These are phyloP conservation scores for Hippocampus zosterae DNA, from an alignment of 2,113 vertebrate genomes.

Conservation along the genomic window DNA sequence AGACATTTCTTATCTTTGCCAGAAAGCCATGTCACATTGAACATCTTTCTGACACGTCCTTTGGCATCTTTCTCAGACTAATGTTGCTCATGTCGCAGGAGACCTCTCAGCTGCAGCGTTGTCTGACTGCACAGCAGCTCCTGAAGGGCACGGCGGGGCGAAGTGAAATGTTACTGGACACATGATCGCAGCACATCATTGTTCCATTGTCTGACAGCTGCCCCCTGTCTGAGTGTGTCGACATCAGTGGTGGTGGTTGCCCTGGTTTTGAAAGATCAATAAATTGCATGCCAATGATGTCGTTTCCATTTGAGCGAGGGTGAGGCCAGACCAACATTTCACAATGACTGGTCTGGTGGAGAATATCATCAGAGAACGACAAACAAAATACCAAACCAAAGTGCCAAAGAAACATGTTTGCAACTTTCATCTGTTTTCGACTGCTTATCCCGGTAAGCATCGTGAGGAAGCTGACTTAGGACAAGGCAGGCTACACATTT, in stretches of 20 bases:
- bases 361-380: not conserved
- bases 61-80: conserved; percentile 34
- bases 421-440: not conserved
- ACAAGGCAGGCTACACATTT: not conserved
- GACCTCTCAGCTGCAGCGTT: conserved; percentile 8
- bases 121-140: conserved; percentile 8
- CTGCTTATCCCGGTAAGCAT: not conserved
- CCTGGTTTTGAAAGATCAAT: conserved; percentile 26
- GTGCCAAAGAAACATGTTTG: not conserved
- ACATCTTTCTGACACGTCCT: conserved; percentile 26
- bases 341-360: not conserved
- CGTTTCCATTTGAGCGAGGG: not conserved
- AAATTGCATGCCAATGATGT: not conserved
- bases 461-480: not conserved
- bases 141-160: conserved; percentile 34
- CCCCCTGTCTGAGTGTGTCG: conserved; percentile 4
- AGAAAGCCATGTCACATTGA: conserved; percentile 16
- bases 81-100: conserved; percentile 1
- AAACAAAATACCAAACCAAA: not conserved
- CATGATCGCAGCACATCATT: conserved; percentile 33
- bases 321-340: not conserved
- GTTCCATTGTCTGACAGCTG: conserved; percentile 29
- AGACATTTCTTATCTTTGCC: conserved; percentile 10
- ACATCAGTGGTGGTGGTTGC: conserved; percentile 15
- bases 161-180: conserved; percentile 17